Conservation (phyloP, 2,797 vertebrate species). For the Esox masquinongy region DNA sequence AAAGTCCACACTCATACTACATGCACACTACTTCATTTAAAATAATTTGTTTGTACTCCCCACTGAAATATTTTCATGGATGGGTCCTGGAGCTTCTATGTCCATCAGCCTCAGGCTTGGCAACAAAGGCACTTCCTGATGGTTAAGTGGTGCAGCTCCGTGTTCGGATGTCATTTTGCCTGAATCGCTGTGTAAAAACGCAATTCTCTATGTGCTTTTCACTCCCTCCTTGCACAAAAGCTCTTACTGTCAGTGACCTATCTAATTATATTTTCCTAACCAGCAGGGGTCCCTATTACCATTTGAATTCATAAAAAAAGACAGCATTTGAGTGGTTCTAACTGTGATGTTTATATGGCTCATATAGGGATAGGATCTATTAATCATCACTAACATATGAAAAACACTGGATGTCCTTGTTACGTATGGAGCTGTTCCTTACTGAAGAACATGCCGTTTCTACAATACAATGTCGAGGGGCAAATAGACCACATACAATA, state of each 20-base stretch:
- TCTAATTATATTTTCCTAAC: slow-evolving; percentile 8
- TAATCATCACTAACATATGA: not conserved
- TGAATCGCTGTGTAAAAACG: not conserved
- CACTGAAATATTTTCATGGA: not conserved
- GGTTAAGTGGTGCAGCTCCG: not conserved
- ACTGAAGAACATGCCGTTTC: not conserved
- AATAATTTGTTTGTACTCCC: not conserved
- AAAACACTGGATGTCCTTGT: not conserved
- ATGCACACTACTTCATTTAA: not conserved
- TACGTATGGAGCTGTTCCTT: not conserved
- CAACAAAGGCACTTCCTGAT: not conserved
- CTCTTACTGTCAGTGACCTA: not conserved
- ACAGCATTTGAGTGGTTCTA: not conserved
- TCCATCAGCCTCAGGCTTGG: not conserved
- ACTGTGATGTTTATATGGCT: not conserved
- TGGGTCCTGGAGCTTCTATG: not conserved
- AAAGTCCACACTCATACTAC: not conserved
- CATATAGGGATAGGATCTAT: not conserved
- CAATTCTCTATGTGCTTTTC: not conserved
- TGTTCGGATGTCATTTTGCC: not conserved
- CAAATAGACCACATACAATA: not conserved
- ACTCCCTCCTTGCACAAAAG: not conserved
- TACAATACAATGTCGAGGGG: not conserved
- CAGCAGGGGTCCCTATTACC: slow-evolving; percentile 20
- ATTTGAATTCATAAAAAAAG: not conserved